Percentiles rank a stretch among this genome's conserved stretches.
These are phyloP conservation scores for Hylaeus volcanicus DNA, from an alignment of 1,140 invertebrate genomes.

Conservation along the genomic window DNA sequence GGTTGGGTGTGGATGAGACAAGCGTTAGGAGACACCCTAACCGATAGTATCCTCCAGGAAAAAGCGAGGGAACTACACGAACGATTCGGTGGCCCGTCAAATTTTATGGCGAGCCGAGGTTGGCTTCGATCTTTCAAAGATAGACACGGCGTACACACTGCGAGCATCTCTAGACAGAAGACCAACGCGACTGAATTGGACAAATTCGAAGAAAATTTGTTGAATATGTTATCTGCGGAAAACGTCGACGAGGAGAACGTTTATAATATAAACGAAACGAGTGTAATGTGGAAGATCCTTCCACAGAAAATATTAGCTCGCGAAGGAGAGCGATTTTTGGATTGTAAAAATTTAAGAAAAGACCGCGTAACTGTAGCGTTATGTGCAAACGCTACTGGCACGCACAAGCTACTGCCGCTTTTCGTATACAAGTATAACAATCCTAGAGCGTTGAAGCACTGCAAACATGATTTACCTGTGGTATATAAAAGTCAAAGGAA, in stretches of 20 bases:
- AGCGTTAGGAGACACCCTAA: not conserved
- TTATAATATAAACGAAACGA: not conserved
- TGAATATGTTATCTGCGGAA: not conserved
- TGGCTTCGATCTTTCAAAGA: not conserved
- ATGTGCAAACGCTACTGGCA: not conserved
- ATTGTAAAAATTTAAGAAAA: not conserved
- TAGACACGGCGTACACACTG: not conserved
- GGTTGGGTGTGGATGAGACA: not conserved
- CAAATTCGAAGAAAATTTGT: not conserved
- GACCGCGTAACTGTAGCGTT: not conserved
- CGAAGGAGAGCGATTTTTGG: too few relatives aligned
- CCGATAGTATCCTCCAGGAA: not conserved
- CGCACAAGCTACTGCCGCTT: not conserved
- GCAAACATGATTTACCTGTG: not conserved
- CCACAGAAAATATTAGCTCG: not conserved
- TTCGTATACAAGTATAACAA: not conserved
- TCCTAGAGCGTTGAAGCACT: not conserved
- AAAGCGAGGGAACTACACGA: not conserved
- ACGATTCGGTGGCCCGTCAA: not conserved
- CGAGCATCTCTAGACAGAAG: too few relatives aligned
- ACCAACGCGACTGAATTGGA: not conserved
- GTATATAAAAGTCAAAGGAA: not conserved
- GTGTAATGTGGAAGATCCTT: constrained; percentile 3
- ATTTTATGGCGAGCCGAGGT: not conserved
- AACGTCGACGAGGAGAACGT: not conserved